These are phyloP conservation scores for Heliconius hermathena DNA, from an alignment of 1,140 invertebrate genomes.

Conservation along the genomic window DNA sequence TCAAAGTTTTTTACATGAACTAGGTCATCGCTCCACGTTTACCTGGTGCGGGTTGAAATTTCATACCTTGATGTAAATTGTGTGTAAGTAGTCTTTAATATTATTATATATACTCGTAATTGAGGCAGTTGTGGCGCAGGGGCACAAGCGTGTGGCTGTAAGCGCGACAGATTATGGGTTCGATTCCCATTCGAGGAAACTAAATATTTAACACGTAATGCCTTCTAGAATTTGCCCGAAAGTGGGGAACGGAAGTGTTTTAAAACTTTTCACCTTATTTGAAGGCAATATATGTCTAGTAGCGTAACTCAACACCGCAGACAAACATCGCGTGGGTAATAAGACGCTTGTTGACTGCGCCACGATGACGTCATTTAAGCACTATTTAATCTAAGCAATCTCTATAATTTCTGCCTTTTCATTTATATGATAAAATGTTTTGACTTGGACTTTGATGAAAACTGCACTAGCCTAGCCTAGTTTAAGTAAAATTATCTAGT, in stretches of 20 bases:
- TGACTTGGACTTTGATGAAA: neutral
- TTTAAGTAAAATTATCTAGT: neutral
- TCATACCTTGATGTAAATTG: constrained; percentile 9
- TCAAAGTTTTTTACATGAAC: constrained; percentile 21
- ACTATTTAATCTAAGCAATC: neutral
- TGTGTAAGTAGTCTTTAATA: neutral
- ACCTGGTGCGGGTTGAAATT: constrained; percentile 21
- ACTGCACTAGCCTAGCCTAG: neutral
- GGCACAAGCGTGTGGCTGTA: no score
- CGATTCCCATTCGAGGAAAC: no score
- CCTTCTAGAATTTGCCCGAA: no score
- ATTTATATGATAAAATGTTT: neutral
- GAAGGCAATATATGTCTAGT: no score
- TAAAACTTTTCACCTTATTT: no score
- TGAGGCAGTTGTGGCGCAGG: neutral
- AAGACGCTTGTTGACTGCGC: neutral
- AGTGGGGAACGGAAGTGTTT: no score
- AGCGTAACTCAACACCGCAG: no score
- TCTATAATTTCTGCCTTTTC: neutral
- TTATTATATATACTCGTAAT: neutral
- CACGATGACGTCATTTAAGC: neutral
- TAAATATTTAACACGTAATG: no score
- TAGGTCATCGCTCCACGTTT: constrained; percentile 16
- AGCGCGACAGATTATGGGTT: no score
- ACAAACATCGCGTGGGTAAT: no score